phyloP scores from a whole-genome alignment of 1,140 invertebrate genomes.

The Linepithema humile region DNA sequence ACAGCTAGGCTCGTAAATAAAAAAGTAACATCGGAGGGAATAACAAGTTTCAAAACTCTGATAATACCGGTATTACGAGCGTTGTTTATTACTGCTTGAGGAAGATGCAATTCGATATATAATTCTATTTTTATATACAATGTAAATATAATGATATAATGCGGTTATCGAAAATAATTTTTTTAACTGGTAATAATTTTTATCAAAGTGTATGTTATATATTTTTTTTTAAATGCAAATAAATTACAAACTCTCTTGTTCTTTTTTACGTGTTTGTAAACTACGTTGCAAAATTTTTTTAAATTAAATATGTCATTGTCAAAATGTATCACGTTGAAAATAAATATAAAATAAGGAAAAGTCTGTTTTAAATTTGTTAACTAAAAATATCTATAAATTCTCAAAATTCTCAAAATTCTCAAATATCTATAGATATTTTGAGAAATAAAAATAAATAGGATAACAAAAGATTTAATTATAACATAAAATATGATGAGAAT shows the following conservation, averaged over 20 bases:
- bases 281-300: neutral
- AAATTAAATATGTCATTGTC: neutral
- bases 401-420: too few relatives aligned
- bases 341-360: too few relatives aligned
- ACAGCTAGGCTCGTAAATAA: constrained; percentile 40
- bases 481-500: neutral
- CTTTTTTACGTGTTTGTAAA: neutral
- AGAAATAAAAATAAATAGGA: neutral
- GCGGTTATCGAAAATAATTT: neutral
- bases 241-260: neutral
- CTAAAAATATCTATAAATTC: too few relatives aligned
- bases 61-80: constrained; percentile 26
- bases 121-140: neutral
- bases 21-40: constrained; percentile 24
- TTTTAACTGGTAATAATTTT: neutral
- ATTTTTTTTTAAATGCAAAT: neutral
- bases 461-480: neutral
- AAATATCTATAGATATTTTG: too few relatives aligned
- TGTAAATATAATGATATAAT: neutral
- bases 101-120: neutral
- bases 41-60: constrained; percentile 51
- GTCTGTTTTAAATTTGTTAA: too few relatives aligned
- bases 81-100: constrained; percentile 41
- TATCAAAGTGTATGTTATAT: neutral
- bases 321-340: neutral